These are phyloP conservation scores for Lottia scabra DNA, from an alignment of 2,888 invertebrate genomes.

Conservation along the genomic window DNA sequence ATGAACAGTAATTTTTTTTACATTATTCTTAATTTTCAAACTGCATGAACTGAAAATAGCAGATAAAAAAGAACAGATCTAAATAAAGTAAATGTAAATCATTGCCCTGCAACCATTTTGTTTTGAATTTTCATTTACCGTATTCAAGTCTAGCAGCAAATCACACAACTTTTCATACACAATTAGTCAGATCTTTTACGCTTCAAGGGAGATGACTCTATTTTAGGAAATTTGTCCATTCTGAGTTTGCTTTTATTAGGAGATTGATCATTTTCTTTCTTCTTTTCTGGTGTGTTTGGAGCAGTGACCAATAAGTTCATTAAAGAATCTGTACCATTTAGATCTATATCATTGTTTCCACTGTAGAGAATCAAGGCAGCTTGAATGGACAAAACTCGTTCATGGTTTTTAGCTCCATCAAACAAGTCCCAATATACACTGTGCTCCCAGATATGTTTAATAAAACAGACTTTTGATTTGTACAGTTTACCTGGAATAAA, in stretches of 20 bases:
- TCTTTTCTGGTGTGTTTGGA: conserved; percentile 37
- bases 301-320: conserved; percentile 53
- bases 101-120: too few species aligned
- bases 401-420: conserved; percentile 61
- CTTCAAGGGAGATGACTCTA: conserved; percentile 15
- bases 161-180: too few species aligned
- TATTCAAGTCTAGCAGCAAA: too few species aligned
- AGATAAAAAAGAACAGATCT: too few species aligned
- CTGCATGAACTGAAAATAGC: too few species aligned
- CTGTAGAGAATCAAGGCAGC: conserved; percentile 62
- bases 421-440: conserved; percentile 64
- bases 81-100: too few species aligned
- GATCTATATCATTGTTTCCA: conserved; percentile 31
- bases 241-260: not conserved
- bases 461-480: conserved; percentile 64
- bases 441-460: conserved; percentile 66
- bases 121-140: too few species aligned
- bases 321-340: conserved; percentile 30
- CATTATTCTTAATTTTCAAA: too few species aligned
- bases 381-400: conserved; percentile 63
- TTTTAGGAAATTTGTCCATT: not conserved
- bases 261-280: not conserved
- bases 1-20: too few species aligned
- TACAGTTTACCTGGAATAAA: conserved; percentile 61
- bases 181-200: conserved; percentile 1